Percentiles rank a stretch among this genome's conserved stretches.
Conservation (phyloP, 2,888 invertebrate genomes). For the Dendrolimus houi region DNA sequence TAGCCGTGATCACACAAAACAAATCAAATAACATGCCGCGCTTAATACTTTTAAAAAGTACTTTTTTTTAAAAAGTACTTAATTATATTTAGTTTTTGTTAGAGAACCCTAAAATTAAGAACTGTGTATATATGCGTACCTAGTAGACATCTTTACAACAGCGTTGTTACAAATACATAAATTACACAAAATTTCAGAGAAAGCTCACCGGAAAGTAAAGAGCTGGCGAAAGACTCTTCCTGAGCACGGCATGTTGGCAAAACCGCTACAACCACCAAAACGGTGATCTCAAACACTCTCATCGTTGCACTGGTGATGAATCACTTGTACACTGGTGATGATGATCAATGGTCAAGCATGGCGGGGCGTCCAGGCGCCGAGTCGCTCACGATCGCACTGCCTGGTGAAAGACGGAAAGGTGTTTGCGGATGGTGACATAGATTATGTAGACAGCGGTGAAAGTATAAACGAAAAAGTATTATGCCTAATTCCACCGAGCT, state of each 20-base stretch:
- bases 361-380: slow-evolving; percentile 46
- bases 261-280: slow-evolving; percentile 29
- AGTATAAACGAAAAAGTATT: not conserved
- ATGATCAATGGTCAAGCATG: slow-evolving; percentile 22
- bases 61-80: too few relatives aligned
- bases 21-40: too few relatives aligned
- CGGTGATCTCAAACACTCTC: slow-evolving; percentile 34
- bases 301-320: slow-evolving; percentile 15
- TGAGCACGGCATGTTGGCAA: slow-evolving; percentile 47
- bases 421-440: slow-evolving; percentile 2
- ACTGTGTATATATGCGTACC: not conserved
- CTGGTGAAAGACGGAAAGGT: slow-evolving; percentile 47
- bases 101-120: not conserved
- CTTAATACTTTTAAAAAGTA: too few relatives aligned
- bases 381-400: slow-evolving; percentile 39
- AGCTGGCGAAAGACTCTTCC: slow-evolving; percentile 88
- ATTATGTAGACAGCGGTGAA: slow-evolving; percentile 9
- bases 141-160: not conserved
- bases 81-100: too few relatives aligned
- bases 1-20: too few relatives aligned
- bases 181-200: slow-evolving; percentile 6
- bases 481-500: not conserved
- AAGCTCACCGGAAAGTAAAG: slow-evolving; percentile 85
- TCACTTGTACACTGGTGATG: not conserved
- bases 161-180: slow-evolving; percentile 6